A percentile compares a stretch with the other conserved stretches of the same genome.
phyloP scores from a whole-genome alignment of 2,797 vertebrate genomes.

The Megaceryle alcyon region DNA sequence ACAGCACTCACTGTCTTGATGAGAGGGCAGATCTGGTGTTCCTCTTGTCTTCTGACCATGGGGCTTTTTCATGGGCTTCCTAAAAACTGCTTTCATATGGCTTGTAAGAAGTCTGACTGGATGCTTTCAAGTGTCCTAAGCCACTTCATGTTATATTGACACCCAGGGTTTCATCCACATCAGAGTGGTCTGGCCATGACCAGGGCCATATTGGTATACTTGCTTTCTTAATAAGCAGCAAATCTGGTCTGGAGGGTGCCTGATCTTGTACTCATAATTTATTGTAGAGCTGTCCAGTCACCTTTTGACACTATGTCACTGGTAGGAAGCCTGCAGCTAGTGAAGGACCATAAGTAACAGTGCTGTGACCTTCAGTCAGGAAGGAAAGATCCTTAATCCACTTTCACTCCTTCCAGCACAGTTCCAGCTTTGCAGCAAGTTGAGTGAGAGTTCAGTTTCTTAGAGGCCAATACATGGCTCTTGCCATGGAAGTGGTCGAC shows the following conservation, averaged over 20 bases:
- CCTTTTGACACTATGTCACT: not conserved
- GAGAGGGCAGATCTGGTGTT: not conserved
- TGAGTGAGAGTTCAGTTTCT: not conserved
- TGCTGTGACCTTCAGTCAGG: not conserved
- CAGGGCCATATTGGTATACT: not conserved
- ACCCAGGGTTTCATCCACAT: not conserved
- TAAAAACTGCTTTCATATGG: not conserved
- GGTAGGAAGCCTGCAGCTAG: not conserved
- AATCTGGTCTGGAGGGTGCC: not conserved
- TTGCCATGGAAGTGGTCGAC: not conserved
- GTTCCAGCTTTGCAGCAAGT: not conserved
- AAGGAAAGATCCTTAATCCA: not conserved
- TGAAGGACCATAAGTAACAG: fast-evolving
- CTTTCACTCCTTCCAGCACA: not conserved
- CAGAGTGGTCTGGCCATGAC: not conserved
- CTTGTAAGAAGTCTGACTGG: not conserved
- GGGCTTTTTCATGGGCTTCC: not conserved
- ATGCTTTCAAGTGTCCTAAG: not conserved
- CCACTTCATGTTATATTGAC: not conserved
- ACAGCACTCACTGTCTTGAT: not conserved
- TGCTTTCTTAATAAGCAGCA: not conserved
- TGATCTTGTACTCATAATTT: not conserved
- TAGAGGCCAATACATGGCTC: not conserved
- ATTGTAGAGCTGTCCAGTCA: not conserved
- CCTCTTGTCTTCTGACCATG: not conserved